Conservation (phyloP, 2,888 invertebrate genomes). For the Apamea sordens region DNA sequence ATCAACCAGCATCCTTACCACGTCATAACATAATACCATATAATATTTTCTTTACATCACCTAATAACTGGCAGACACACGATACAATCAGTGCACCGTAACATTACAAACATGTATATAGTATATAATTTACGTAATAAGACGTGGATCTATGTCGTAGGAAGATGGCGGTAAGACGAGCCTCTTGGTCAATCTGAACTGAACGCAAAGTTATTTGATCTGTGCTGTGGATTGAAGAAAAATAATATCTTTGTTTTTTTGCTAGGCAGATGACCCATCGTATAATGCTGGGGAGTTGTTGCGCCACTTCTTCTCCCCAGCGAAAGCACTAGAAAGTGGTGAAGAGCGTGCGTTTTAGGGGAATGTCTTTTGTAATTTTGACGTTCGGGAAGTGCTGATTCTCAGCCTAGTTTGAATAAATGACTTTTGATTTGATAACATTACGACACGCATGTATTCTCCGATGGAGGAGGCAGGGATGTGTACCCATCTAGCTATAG, state of each 20-base stretch:
- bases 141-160: slow-evolving; percentile 42
- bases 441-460: too few species aligned
- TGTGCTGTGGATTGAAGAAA: neutral
- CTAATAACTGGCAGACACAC: slow-evolving; percentile 40
- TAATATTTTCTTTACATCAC: slow-evolving; percentile 45
- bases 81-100: slow-evolving; percentile 48
- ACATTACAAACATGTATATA: slow-evolving; percentile 52
- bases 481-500: too few species aligned
- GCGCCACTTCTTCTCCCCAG: too few species aligned
- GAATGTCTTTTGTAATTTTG: too few species aligned
- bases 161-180: slow-evolving; percentile 48
- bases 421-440: too few species aligned
- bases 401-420: too few species aligned
- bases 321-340: too few species aligned
- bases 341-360: too few species aligned
- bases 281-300: too few species aligned
- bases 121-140: slow-evolving; percentile 59
- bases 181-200: slow-evolving; percentile 46
- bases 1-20: neutral
- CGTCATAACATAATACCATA: slow-evolving; percentile 12
- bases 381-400: too few species aligned
- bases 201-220: slow-evolving; percentile 13
- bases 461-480: too few species aligned
- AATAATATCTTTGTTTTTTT: neutral
- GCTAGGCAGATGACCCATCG: neutral